Evolutionary conservation across 2,797 vertebrate genomes (phyloP), one percentile per base, ranked within the genome.

Genomic region (Sebastiscus albofasciatus): DNA sequence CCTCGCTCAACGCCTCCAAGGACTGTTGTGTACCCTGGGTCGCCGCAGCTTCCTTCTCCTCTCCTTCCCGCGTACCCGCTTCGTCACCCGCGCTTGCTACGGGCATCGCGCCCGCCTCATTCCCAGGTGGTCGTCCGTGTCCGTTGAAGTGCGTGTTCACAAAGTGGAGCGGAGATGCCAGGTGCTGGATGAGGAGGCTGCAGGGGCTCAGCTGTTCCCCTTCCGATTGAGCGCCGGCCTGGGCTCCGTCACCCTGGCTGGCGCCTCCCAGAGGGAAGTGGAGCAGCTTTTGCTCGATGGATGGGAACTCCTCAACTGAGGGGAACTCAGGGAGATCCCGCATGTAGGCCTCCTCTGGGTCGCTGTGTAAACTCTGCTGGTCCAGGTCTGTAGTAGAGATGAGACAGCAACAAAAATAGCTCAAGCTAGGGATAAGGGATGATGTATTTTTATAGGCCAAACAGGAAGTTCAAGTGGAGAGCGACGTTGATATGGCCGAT

Each of bases 61-160:
- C 79, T 4, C 6, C 89, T 66, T 88, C 85, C 55, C 54, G 87
- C 56, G 58, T 76, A 34, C 64, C 80, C 0, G 0, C 89, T 82
- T 62, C 85, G 59, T 27, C 72, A 11, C 20, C 71, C 1, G 18
- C 11, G 3, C 61, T 67, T 0, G 72, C 10, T 67, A 72, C 90
- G 29, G 93, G 89, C 67, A 34, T 52, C 20, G 52, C 29, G 8
- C 78, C 56, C 54, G 26, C 93, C 59, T 79, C 90, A 0, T 67
- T 85, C 6, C 88, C 90, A 0, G 12, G 89, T 60, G 92, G 89
- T 61, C 77, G 92, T 16, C 90, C 89, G 0, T 96, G 92, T 79
- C 98, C 99, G 9, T 99, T 99, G 96, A 99, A 99, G 94, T 99
- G 98, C 0, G 98, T 97, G 95, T 99, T 99, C 91, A 99, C 98